phyloP scores from a whole-genome alignment of 2,797 vertebrate genomes.

The Podarcis lilfordi region DNA sequence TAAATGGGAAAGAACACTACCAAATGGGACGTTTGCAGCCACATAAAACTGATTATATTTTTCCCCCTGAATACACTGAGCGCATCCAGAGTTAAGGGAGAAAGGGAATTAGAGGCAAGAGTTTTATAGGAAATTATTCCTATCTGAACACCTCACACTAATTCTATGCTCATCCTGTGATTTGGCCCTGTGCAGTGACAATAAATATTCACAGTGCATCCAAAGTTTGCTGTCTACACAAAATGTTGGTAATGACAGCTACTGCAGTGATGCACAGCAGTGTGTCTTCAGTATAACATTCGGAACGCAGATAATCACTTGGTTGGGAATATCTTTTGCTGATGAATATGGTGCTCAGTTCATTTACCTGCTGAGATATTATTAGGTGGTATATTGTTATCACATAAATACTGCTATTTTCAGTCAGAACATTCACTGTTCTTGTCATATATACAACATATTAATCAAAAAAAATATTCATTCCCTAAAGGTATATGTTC shows the following conservation, averaged over 20 bases:
- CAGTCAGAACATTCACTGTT: conserved; percentile 41
- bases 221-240: conserved; percentile 26
- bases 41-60: conserved; percentile 21
- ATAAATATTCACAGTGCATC: conserved; percentile 60
- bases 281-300: conserved; percentile 53
- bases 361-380: conserved; percentile 51
- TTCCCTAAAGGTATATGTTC: conserved; percentile 30
- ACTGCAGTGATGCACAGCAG: conserved; percentile 45
- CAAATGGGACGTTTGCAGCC: conserved; percentile 28
- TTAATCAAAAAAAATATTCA: conserved; percentile 44
- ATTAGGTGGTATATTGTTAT: conserved; percentile 58
- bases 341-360: conserved; percentile 64
- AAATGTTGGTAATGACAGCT: conserved; percentile 43
- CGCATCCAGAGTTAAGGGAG: conserved; percentile 15
- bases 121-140: conserved; percentile 47
- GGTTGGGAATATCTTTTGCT: conserved; percentile 56
- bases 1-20: conserved; percentile 23
- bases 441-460: conserved; percentile 31
- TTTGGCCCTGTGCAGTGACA: conserved; percentile 20
- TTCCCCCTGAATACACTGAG: conserved; percentile 50
- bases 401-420: conserved; percentile 65
- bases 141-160: conserved; percentile 10
- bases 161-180: conserved; percentile 41
- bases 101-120: conserved; percentile 30
- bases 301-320: conserved; percentile 61